Conservation (phyloP, 2,797 vertebrate species). For the Sebastes oblongus region DNA sequence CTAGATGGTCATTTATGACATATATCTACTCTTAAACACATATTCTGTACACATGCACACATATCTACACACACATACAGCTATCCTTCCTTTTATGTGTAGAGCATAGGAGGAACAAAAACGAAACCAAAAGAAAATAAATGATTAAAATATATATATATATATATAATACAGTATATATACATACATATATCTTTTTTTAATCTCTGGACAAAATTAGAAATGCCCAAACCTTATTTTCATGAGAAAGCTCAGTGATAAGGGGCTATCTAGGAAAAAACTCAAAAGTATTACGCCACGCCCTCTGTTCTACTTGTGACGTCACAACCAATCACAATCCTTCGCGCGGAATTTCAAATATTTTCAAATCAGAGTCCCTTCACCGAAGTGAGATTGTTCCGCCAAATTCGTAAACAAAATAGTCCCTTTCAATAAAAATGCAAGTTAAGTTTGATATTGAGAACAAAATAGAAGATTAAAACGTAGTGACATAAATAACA, state of each 20-base stretch:
- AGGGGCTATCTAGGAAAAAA: no score
- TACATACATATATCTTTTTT: no score
- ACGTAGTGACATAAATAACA: fast-evolving
- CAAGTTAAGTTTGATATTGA: fast-evolving
- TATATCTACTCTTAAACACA: no score
- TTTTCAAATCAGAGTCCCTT: slow-evolving; percentile 61
- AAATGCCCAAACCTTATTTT: neutral
- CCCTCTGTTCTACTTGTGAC: neutral
- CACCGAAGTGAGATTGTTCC: slow-evolving; percentile 49
- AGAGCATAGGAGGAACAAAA: no score
- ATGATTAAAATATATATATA: no score
- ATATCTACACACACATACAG: no score
- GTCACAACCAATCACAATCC: slow-evolving; percentile 60
- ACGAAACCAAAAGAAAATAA: no score
- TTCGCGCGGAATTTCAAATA: slow-evolving; percentile 86
- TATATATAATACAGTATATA: no score
- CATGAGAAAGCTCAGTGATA: neutral
- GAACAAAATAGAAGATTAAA: fast-evolving
- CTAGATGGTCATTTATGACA: no score
- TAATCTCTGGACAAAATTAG: neutral
- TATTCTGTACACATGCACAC: no score
- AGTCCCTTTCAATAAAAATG: slow-evolving; percentile 47
- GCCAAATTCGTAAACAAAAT: slow-evolving; percentile 77
- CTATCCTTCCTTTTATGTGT: no score
- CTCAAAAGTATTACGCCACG: neutral